These are phyloP conservation scores for Nymphicus hollandicus DNA, from an alignment of 2,113 vertebrate species.

Conservation along the genomic window DNA sequence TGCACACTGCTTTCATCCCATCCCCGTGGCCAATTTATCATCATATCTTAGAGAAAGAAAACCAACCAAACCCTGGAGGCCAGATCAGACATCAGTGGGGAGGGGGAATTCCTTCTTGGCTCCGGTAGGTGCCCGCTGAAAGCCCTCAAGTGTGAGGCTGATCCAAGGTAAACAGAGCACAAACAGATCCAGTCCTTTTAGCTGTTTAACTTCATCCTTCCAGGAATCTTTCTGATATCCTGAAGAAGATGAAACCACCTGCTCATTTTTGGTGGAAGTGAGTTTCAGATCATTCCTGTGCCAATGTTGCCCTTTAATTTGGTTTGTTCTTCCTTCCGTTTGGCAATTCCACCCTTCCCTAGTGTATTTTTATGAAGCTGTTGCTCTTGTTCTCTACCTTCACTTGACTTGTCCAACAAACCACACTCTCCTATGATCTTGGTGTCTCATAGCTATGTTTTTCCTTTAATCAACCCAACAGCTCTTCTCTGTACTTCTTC, in stretches of 20 bases:
- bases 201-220: not conserved
- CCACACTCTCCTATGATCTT: not conserved
- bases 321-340: not conserved
- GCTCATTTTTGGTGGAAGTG: not conserved
- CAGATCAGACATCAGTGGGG: not conserved
- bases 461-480: not conserved
- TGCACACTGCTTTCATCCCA: accelerated
- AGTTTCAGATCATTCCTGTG: not conserved
- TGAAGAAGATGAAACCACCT: not conserved
- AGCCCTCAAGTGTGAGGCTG: not conserved
- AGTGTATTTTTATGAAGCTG: not conserved
- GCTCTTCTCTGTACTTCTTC: not conserved
- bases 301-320: not conserved
- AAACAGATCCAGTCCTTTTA: not conserved
- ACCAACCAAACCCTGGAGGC: not conserved
- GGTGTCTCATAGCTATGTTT: not conserved
- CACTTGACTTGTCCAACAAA: not conserved
- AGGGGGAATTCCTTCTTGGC: conserved; percentile 9
- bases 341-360: not conserved
- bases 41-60: not conserved
- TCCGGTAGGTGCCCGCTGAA: not conserved
- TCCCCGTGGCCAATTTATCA: not conserved
- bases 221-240: not conserved
- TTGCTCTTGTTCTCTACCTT: not conserved
- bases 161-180: not conserved